Conservation (phyloP, 2,113 vertebrate genomes). For the Psettodes erumei region DNA sequence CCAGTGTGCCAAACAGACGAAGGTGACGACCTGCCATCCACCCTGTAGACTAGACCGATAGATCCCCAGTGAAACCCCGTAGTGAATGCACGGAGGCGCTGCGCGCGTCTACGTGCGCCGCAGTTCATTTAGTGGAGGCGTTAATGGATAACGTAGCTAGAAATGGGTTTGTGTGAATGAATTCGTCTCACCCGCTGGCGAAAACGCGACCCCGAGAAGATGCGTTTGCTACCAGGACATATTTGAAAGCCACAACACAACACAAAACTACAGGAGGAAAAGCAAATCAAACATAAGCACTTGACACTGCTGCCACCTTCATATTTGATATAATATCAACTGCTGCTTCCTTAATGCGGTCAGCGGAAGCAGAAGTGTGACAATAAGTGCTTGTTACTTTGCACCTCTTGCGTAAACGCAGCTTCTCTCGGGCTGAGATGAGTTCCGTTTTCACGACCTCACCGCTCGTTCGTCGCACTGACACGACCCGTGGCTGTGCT, state of each 20-base stretch:
- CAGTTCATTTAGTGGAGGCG: conserved; percentile 43
- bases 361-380: neutral
- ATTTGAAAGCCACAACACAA: neutral
- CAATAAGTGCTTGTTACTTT: neutral
- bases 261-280: neutral
- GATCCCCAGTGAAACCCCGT: conserved; percentile 42
- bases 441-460: conserved; percentile 46
- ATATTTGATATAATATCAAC: neutral
- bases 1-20: conserved; percentile 71
- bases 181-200: conserved; percentile 57
- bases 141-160: conserved; percentile 34
- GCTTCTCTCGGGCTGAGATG: conserved; percentile 45
- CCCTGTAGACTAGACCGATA: conserved; percentile 63
- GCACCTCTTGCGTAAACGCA: neutral
- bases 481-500: conserved; percentile 6
- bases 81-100: conserved; percentile 33
- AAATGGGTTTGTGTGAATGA: conserved; percentile 30
- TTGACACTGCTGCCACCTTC: neutral
- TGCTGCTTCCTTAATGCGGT: neutral
- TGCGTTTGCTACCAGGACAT: neutral
- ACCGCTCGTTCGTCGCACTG: conserved; percentile 20
- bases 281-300: neutral
- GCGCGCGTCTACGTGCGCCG: conserved; percentile 30
- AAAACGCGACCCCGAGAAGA: neutral
- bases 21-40: conserved; percentile 72